Evolutionary conservation across 2,888 invertebrate species (phyloP).

Genomic region (Chaetoderma sp.): DNA sequence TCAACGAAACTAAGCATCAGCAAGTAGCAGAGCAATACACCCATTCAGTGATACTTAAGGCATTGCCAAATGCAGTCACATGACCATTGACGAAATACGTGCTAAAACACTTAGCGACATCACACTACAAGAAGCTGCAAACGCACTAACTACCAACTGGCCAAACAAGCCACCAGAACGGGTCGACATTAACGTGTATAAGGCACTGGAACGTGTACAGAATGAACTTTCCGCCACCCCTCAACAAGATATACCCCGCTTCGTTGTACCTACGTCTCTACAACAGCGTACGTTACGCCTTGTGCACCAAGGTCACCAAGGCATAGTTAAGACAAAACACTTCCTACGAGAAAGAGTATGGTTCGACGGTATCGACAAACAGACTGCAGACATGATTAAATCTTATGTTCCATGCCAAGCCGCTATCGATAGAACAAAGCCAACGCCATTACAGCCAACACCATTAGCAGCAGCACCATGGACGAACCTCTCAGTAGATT

Average conservation of each 20-base stretch:
- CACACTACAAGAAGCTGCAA: slow-evolving; percentile 33
- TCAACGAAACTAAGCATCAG: too few species aligned
- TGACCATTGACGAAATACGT: too few species aligned
- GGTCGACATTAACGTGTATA: slow-evolving; percentile 20
- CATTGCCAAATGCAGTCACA: too few species aligned
- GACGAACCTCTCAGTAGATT: too few species aligned
- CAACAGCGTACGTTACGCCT: slow-evolving; percentile 26
- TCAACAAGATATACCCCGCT: slow-evolving; percentile 19
- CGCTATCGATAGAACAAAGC: too few species aligned
- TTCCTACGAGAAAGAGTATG: slow-evolving; percentile 35
- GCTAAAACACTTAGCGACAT: too few species aligned
- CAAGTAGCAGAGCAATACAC: too few species aligned
- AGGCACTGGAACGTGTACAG: slow-evolving; percentile 12
- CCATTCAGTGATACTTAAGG: too few species aligned
- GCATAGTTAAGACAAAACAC: slow-evolving; percentile 36
- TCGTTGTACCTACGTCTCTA: slow-evolving; percentile 27
- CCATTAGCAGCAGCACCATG: too few species aligned
- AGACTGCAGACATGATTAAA: slow-evolving; percentile 20
- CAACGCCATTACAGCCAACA: too few species aligned
- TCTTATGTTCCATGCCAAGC: slow-evolving; percentile 24
- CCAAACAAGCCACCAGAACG: slow-evolving; percentile 16
- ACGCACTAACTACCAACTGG: slow-evolving; percentile 23
- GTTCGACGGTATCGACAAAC: slow-evolving; percentile 37
- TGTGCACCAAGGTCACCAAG: slow-evolving; percentile 45
- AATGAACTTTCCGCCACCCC: slow-evolving; percentile 33